Evolutionary conservation across 2,113 vertebrate species (phyloP), one percentile per base, ranked within the genome.

Genomic region (Poecile atricapillus): DNA sequence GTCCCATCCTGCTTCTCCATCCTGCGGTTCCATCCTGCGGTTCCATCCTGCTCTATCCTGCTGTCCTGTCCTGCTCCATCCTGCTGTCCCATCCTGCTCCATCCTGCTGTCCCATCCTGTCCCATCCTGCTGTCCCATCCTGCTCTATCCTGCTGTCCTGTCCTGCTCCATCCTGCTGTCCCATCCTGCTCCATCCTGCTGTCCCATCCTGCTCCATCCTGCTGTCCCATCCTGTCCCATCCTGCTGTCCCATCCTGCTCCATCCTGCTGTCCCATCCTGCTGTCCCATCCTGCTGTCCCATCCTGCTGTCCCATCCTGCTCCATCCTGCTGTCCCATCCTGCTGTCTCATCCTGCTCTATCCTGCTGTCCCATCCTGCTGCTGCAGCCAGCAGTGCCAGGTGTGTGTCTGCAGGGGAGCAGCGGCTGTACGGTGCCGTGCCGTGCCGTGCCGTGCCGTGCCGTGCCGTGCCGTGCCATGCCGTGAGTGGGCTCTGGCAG

Each of bases 361-460:
- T 41, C 41, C 41, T 41, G 41, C 41, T 41, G 65, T 71, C 56
- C 30, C 18, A 0, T 50, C 58, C 15, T 43, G 35, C 75, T 52
- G 76, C 33, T 35, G 28, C 78, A 1, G 23, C 35, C 0, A 0
- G 76, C 39, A 3, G 15, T 13, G 5, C 37, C 35, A 41, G 1
- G 4, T 6, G 56, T 6, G 13, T 13, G 79, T 22, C 55, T 31
- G 58, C 0, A 0, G 60, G 25, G 73, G 25, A 84, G 33, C 15
- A 1, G 78, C 1, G 0, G 47, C 75, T 0, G 2, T 49, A 79
- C 56, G 3, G 0, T 2, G 11, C 31, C 0, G 3, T 30, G 15
- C 11, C 24, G 19, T 7, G 49, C 49, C 47, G 47, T 24, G 49
- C 71, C 0, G 2, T 46, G 81, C 52, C 7, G 0, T 4, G 10